phyloP scores from a whole-genome alignment of 2,113 vertebrate genomes.

The Ceyx margarethae region DNA sequence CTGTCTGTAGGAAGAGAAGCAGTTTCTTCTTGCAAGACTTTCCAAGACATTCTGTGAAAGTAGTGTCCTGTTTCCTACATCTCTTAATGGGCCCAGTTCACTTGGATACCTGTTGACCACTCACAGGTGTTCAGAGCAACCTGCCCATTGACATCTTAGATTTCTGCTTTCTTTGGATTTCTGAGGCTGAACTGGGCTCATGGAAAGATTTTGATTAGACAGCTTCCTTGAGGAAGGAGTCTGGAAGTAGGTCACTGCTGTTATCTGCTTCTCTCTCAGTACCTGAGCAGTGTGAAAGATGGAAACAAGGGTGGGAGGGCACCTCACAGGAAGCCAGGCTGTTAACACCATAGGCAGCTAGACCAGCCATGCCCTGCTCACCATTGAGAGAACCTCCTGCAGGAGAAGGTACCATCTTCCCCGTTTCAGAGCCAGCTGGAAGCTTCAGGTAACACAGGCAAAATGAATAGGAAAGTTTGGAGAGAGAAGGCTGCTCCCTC shows the following conservation, averaged over 20 bases:
- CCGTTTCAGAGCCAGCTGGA: background rate
- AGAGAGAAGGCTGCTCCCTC: background rate
- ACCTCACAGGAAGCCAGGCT: accelerated
- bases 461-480: background rate
- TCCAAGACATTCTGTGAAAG: background rate
- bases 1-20: background rate
- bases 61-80: background rate
- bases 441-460: background rate
- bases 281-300: background rate
- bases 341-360: background rate
- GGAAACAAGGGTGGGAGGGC: accelerated
- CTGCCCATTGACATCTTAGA: background rate
- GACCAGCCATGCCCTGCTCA: background rate
- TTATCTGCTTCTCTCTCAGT: background rate
- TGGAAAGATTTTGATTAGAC: background rate
- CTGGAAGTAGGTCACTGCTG: background rate
- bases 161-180: background rate
- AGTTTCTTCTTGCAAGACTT: background rate
- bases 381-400: background rate
- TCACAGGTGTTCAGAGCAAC: background rate
- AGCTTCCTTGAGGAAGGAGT: background rate
- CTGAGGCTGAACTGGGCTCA: background rate
- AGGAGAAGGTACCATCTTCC: background rate
- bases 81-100: background rate
- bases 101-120: background rate